phyloP scores from a whole-genome alignment of 2,888 invertebrate species.

The Ernsta delagoae region DNA sequence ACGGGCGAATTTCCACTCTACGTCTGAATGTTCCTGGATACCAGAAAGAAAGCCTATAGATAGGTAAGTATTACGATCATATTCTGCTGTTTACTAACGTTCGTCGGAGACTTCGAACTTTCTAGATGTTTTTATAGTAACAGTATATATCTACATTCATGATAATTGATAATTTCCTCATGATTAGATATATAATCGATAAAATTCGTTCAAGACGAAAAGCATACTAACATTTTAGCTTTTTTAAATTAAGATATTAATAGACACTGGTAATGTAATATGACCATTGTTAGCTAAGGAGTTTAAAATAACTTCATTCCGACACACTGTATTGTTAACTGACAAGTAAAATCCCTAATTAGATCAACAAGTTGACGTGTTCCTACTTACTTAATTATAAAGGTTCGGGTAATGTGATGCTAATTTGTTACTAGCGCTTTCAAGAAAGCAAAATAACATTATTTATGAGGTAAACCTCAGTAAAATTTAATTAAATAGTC shows the following conservation, averaged over 20 bases:
- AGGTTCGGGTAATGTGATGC: conserved; percentile 20
- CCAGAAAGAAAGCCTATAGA: no score
- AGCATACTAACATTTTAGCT: no score
- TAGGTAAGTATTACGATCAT: no score
- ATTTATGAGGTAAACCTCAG: conserved; percentile 9
- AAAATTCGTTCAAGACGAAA: no score
- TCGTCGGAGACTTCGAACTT: no score
- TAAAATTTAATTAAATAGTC: conserved; percentile 16
- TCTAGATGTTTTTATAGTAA: no score
- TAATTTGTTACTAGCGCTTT: conserved; percentile 16
- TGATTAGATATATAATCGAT: no score
- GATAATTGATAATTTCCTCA: no score
- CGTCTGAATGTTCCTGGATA: conserved; percentile 94
- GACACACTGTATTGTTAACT: background rate
- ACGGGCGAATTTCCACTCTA: conserved; percentile 98
- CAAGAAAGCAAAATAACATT: conserved; percentile 13
- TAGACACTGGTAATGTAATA: background rate
- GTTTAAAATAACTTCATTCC: background rate
- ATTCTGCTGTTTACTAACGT: no score
- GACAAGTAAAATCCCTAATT: conserved; percentile 8
- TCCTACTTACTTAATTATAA: conserved; percentile 7
- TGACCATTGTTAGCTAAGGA: background rate
- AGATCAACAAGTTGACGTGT: conserved; percentile 7
- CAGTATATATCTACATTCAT: no score
- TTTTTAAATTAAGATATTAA: no score